Conservation (phyloP, 2,888 invertebrate species). For the Leucophenga maculata region DNA sequence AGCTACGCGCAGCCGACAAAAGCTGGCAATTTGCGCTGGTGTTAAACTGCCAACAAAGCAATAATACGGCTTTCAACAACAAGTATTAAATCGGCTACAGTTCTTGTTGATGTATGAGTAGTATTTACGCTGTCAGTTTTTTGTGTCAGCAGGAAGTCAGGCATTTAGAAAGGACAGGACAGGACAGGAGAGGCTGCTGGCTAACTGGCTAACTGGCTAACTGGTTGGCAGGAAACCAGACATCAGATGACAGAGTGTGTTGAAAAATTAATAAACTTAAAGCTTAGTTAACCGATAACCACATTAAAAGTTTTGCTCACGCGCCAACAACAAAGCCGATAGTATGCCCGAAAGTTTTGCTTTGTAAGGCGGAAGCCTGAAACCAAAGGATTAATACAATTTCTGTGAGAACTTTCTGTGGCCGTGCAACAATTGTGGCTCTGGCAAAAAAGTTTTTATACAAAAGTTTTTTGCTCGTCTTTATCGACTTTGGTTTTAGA, state of each 20-base stretch:
- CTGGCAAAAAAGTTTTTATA: neutral
- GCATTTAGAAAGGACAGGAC: neutral
- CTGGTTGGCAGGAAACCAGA: neutral
- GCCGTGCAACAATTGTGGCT: slow-evolving; percentile 13
- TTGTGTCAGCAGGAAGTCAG: no score
- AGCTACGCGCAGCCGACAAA: neutral
- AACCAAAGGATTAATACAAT: slow-evolving; percentile 13
- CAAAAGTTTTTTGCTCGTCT: no score
- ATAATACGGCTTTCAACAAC: slow-evolving; percentile 34
- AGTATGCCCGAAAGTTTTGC: no score
- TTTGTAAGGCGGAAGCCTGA: neutral
- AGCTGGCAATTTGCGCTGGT: slow-evolving; percentile 41
- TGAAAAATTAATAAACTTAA: slow-evolving; percentile 20
- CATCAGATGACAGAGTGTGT: neutral
- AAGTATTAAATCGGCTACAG: no score
- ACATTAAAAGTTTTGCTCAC: slow-evolving; percentile 17
- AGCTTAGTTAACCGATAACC: slow-evolving; percentile 5
- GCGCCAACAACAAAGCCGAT: neutral
- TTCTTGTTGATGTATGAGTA: no score
- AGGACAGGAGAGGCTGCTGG: no score
- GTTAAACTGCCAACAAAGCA: slow-evolving; percentile 32
- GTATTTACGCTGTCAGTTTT: no score
- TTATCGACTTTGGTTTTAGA: neutral
- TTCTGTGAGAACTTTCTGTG: slow-evolving; percentile 9
- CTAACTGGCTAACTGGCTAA: no score